Evolutionary conservation across 2,113 vertebrate species (phyloP).

Genomic region (Anthoscopus minutus): DNA sequence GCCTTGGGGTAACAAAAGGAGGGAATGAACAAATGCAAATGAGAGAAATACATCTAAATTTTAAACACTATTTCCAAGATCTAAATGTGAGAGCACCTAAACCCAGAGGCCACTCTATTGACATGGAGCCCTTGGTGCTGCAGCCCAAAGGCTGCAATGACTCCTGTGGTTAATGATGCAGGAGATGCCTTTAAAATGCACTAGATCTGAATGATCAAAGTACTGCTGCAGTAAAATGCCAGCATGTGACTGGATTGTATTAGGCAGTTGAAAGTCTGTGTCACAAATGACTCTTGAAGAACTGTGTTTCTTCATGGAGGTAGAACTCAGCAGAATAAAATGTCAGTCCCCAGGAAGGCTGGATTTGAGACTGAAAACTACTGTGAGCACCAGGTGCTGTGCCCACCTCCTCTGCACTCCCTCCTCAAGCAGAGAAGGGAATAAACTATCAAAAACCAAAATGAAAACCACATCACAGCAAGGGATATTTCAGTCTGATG

Average conservation of each 20-base stretch:
- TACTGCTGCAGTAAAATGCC: neutral
- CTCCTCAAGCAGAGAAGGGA: neutral
- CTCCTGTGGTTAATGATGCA: neutral
- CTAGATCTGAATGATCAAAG: neutral
- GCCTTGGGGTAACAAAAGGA: neutral
- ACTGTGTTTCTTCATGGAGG: neutral
- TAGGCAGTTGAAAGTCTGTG: neutral
- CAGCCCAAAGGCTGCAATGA: neutral
- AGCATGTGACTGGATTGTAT: neutral
- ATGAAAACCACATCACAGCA: neutral
- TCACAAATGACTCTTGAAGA: neutral
- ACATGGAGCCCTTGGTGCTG: neutral
- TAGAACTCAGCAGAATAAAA: neutral
- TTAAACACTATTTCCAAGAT: neutral
- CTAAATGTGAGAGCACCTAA: neutral
- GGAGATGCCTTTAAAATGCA: neutral
- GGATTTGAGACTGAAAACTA: neutral
- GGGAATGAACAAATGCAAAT: neutral
- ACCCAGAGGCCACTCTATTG: neutral
- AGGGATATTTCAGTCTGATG: neutral
- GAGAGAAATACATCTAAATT: neutral
- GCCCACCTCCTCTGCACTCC: neutral
- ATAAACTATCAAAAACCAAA: neutral
- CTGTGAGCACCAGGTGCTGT: neutral
- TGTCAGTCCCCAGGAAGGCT: neutral